Base-by-base conservation (phyloP, 2,113 vertebrate species). In the Crotalus helleri region DNA sequence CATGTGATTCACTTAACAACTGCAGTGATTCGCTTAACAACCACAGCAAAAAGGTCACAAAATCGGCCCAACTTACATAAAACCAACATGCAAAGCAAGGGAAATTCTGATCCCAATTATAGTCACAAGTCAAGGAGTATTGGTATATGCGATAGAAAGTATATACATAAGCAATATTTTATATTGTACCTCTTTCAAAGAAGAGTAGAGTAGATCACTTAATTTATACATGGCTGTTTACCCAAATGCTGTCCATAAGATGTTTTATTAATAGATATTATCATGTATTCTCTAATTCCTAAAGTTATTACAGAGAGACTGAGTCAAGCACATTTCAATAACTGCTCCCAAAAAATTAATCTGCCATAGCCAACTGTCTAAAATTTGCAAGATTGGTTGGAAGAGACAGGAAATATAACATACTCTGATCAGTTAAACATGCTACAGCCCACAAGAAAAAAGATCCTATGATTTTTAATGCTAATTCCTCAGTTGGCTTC, bases 401-500 rank as follows among this genome's bases (percentile, higher is more conserved):
- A 81, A 33, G 69, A 33, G 33, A 81, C 46, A n/a, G 51, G 19
- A 58, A n/a, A 51, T 61, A 23, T 87, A 86, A 8, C 29, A 61
- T 7, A 13, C 21, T 15, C 55, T 7, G 29, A 64, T 33, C 46
- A 61, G 44, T 33, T 87, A 39, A 57, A 46, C 33, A 13, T 23
- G 17, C 29, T 53, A 26, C 44, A 51, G 29, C 19, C 89, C 24
- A 59, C 44, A 10, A 53, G 44, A 69, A n/a, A n/a, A 69, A 69
- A 69, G 29, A 57, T 17, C 53, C 49, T 24, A 26, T 61, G 9
- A 4, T 89, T 53, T 51, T 51, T 51, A 33, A 44, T 39, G n/a
- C 8, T 92, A 85, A 59, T 93, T 53, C 69, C 69, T n/a, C 26
- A 93, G 69, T 88, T 90, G 88, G 21, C 88, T 89, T 61, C 90